Conservation (phyloP, 2,888 invertebrate genomes). For the Epistrophe eligans region DNA sequence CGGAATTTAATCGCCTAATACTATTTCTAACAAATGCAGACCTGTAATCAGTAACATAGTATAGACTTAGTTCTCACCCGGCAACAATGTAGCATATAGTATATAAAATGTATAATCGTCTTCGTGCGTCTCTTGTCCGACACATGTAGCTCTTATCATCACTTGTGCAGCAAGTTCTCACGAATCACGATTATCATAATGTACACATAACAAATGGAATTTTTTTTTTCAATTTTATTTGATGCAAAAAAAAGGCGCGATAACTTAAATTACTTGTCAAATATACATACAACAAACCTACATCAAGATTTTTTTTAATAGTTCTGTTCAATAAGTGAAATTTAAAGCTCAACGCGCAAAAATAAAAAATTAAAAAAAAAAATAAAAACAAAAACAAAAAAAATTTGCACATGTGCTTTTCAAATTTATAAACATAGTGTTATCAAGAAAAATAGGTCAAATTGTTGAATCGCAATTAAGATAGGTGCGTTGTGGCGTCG, state of each 20-base stretch:
- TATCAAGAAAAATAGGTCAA: conserved; percentile 65
- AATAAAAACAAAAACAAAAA: neutral
- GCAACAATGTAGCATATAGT: conserved; percentile 37
- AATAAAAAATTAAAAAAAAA: neutral
- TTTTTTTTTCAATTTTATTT: conserved; percentile 33
- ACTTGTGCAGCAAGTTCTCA: conserved; percentile 54
- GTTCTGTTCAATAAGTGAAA: conserved; percentile 35
- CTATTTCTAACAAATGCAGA: neutral
- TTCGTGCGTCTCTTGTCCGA: conserved; percentile 20
- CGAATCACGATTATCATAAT: conserved; percentile 63
- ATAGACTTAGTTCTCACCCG: conserved; percentile 51
- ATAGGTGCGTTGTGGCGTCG: conserved; percentile 5
- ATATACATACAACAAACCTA: neutral
- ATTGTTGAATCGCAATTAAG: conserved; percentile 47
- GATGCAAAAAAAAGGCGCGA: conserved; percentile 28
- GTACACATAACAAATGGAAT: conserved; percentile 17
- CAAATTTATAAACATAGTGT: conserved; percentile 43
- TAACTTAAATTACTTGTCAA: conserved; percentile 23
- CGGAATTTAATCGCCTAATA: neutral
- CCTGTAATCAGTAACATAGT: neutral
- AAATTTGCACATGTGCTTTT: conserved; percentile 1
- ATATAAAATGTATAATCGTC: conserved; percentile 5
- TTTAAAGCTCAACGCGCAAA: conserved; percentile 1
- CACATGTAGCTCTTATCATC: conserved; percentile 37
- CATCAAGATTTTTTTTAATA: neutral